phyloP scores from a whole-genome alignment of 2,888 invertebrate genomes.

The Hecatera dysodea region DNA sequence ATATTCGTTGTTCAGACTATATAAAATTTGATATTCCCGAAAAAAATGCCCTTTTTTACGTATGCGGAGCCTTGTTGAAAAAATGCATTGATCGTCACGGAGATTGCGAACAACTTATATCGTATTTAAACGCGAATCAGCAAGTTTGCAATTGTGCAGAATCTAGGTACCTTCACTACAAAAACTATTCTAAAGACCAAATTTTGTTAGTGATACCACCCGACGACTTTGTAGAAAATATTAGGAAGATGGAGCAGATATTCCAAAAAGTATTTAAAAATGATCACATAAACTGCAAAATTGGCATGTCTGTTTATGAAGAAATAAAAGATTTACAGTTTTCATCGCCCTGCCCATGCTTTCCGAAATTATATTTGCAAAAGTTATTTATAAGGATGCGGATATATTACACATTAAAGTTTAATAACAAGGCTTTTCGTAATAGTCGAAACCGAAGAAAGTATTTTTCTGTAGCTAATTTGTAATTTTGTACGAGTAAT shows the following conservation, averaged over 20 bases:
- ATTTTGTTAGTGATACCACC: conserved; percentile 31
- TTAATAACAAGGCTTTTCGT: conserved; percentile 41
- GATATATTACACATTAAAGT: conserved; percentile 39
- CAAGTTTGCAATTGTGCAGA: conserved; percentile 20
- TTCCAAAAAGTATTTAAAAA: conserved; percentile 40
- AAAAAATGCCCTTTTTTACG: conserved; percentile 35
- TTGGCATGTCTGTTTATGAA: conserved; percentile 31
- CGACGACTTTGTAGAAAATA: conserved; percentile 42
- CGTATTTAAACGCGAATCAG: conserved; percentile 11
- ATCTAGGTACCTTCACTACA: conserved; percentile 17
- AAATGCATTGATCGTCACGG: conserved; percentile 34
- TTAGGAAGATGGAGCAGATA: conserved; percentile 41
- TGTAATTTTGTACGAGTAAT: conserved; percentile 9
- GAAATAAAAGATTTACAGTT: conserved; percentile 33
- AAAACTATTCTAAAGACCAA: conserved; percentile 16
- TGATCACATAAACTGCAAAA: conserved; percentile 34
- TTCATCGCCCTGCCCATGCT: conserved; percentile 34
- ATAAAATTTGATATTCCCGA: conserved; percentile 37
- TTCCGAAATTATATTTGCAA: conserved; percentile 37
- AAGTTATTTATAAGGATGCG: conserved; percentile 37
- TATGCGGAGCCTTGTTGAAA: conserved; percentile 38
- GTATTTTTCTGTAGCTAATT: conserved; percentile 38
- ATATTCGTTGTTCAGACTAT: conserved; percentile 38
- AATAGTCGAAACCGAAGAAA: conserved; percentile 25
- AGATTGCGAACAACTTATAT: conserved; percentile 13